Evolutionary conservation across 1,140 invertebrate genomes (phyloP), one percentile per base, ranked within the genome.

Genomic region (Cherax quadricarinatus): DNA sequence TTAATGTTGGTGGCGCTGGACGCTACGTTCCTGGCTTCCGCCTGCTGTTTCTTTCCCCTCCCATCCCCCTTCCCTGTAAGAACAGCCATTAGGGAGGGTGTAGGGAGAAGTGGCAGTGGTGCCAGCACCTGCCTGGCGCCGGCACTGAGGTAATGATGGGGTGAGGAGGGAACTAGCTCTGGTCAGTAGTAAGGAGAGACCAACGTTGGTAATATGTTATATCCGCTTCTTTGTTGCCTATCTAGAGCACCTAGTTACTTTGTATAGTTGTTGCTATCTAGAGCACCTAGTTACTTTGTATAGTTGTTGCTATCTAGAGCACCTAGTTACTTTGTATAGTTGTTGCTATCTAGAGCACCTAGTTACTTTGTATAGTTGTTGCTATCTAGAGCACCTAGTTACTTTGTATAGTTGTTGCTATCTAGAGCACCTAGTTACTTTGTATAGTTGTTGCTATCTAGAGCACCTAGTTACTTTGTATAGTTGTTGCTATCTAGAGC

Each of bases 71-170:
- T 1, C 53, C 9, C 53, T 57, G 53, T 75, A 24, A 75, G 70
- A 75, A 30, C 70, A 30, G n/a, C 81, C 60, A 14, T 57, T 41
- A 18, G 5, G n/a, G 51, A 30, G 10, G 82, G 57, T 53, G 53
- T 7, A 10, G 82, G 24, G 30, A 12, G 82, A 16, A 7, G 49
- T 4, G 21, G 21, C 16, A 66, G n/a, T 41, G 24, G 83, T 85
- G 83, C 60, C 62, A 66, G 60, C 60, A 21, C 60, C 21, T 41
- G 62, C 83, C 83, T 70, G 83, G 62, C 21, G 49, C 83, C n/a
- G 53, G 60, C 21, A 14, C 53, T 9, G 24, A 14, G 4, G 53
- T n/a, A 51, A 6, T 85, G 12, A 57, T 57, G 57, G 53, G 53
- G 83, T 57, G 53, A 57, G 21, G 83, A 16, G 82, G 30, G 30